Percentiles rank a stretch among this genome's conserved stretches.
Conservation (phyloP, 2,797 vertebrate genomes). For the Pseudotriccus pelzelni region DNA sequence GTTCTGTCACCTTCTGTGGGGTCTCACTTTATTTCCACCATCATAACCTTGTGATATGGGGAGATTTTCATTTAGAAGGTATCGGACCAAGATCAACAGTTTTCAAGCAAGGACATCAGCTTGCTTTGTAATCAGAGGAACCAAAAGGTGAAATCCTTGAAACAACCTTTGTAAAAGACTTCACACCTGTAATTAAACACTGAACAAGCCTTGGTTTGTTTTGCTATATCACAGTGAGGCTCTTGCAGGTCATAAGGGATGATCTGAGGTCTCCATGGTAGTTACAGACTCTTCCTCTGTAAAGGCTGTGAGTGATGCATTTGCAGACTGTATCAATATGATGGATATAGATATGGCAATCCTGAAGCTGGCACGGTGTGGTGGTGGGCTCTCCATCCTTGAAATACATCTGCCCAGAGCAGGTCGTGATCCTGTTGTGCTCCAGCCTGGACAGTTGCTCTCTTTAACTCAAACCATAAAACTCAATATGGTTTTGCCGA, state of each 20-base stretch:
- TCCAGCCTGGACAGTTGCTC: not conserved
- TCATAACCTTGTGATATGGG: accelerated
- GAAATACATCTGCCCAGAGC: not conserved
- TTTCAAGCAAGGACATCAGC: not conserved
- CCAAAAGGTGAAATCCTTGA: not conserved
- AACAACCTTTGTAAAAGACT: not conserved
- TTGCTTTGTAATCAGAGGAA: not conserved
- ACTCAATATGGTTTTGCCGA: not conserved
- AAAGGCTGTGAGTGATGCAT: not conserved
- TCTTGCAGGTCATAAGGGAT: not conserved
- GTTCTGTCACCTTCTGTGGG: not conserved
- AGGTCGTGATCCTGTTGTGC: not conserved
- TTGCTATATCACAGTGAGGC: not conserved
- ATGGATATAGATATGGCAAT: accelerated
- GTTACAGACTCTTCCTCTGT: not conserved
- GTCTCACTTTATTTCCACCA: not conserved
- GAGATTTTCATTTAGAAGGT: not conserved
- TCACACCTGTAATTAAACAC: not conserved
- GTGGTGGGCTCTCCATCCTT: not conserved
- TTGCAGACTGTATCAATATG: not conserved
- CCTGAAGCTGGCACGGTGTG: not conserved
- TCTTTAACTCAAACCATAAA: not conserved
- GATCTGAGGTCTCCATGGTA: not conserved
- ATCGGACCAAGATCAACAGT: not conserved
- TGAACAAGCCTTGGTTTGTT: not conserved